Base-by-base conservation (phyloP, 1,140 invertebrate genomes). In the Pinna nobilis region DNA sequence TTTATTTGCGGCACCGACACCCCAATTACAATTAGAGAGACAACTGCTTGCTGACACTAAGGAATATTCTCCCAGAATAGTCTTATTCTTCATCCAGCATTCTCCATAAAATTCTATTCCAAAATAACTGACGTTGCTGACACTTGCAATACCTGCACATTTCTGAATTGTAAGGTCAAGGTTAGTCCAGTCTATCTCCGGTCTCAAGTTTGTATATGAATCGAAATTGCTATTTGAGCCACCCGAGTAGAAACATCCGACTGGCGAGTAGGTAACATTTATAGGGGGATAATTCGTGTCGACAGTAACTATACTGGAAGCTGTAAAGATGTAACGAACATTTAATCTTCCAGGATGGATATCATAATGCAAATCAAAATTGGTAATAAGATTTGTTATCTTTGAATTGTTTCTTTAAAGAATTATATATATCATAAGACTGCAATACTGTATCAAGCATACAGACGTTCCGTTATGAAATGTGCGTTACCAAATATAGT, bases 51-150 rank as follows among this genome's bases (percentile, higher is more conserved):
- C 9, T 2, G 55, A 3, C 7, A 57, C 30, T 1, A 18, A 9
- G n/a, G 28, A 1, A 25, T 57, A 57, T 1, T 30, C 33, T 33
- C 18, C 4, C 28, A 35, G 30, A 5, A 57, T 6, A 9, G 55
- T 35, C 5, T 32, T 18, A 33, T 57, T 35, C 37, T 33, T 57
- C 55, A 57, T 57, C 18, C 23, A 57, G 9, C 55, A 57, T 25
- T 57, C 55, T 3, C 28, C 32, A n/a, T 57, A 57, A 18, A 35
- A 57, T 33, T 57, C 55, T 4, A 57, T 33, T n/a, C 55, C 55
- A 57, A 57, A 57, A 33, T 20, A 57, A 11, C 3, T 3, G 2
- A 57, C 33, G 18, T 6, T 15, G 5, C 55, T 57, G 15, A 3
- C 37, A n/a, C 32, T 57, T 1, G 55, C 20, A n/a, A 35, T 20